Evolutionary conservation across 2,113 vertebrate species (phyloP).

Genomic region (Sturnira hondurensis): DNA sequence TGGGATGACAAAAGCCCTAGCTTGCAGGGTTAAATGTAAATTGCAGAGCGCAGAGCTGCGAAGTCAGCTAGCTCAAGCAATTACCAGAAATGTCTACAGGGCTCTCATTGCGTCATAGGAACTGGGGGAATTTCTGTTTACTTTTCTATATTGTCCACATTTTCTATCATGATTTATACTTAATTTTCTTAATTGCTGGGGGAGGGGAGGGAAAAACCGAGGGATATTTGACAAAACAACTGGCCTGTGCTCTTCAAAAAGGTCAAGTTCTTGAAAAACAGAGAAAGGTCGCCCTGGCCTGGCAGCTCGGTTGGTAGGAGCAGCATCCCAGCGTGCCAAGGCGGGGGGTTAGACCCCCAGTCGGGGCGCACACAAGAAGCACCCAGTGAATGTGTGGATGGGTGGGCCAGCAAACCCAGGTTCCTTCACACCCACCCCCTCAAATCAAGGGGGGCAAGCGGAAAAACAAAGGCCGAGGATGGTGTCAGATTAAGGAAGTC

Average conservation of each 20-base stretch:
- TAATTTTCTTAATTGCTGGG: neutral
- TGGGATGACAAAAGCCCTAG: neutral
- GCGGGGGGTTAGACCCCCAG: too few relatives aligned
- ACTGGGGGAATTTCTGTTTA: neutral
- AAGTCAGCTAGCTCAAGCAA: accelerated
- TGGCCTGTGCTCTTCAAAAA: neutral
- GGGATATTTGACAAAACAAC: neutral
- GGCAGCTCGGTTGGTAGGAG: too few relatives aligned
- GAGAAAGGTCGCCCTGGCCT: neutral
- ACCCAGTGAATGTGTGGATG: too few relatives aligned
- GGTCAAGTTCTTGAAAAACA: neutral
- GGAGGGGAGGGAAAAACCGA: neutral
- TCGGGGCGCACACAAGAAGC: too few relatives aligned
- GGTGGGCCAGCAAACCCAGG: too few relatives aligned
- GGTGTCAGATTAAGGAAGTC: neutral
- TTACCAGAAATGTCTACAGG: neutral
- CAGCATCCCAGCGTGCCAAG: too few relatives aligned
- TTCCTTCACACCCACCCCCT: too few relatives aligned
- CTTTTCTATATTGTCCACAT: neutral
- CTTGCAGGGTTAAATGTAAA: accelerated
- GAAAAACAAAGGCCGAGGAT: neutral
- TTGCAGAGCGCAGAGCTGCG: accelerated
- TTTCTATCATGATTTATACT: neutral
- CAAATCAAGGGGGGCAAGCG: too few relatives aligned
- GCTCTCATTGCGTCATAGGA: accelerated